Base-by-base conservation (phyloP, 2,113 vertebrate species). In the Grus americana region DNA sequence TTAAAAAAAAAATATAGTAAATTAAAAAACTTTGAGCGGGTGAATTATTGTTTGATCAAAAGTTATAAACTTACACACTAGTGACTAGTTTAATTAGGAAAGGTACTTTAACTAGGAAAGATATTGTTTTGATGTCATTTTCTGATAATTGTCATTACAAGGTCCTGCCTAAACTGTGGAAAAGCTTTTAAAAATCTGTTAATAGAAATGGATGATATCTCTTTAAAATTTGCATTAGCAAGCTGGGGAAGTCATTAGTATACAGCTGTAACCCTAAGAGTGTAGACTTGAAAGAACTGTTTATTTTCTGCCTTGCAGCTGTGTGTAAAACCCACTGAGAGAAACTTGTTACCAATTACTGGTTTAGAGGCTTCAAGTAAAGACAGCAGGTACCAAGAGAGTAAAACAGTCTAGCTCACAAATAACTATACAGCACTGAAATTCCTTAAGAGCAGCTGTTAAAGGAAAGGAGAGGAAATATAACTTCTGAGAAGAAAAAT, bases 271-370 rank as follows among this genome's bases (percentile, higher is more conserved):
- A 84, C 71, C 89, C 86, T 94, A 90, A 92, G 92, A 96, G 86
- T 67, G 71, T 78, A 88, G 86, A 91, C 92, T 97, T 97, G 91
- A 95, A 96, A 97, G 88, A 92, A 94, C 62, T 97, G 96, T 95
- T 97, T 96, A 96, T 96, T 97, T 97, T 96, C 91, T 97, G 83
- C 93, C 95, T 97, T 95, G 95, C 93, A 97, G 96, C 97, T 97
- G 95, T 93, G 92, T 97, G 93, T 95, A 95, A 97, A 96, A 95
- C 95, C 95, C 95, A 97, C 95, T 83, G 97, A 96, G 96, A 95
- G 84, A 96, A 93, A 96, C 95, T 96, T 96, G 94, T 96, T 97
- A 96, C 95, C 97, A 97, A 97, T 97, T 97, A 96, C 92, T 94
- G 66, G 80, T 97, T 96, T 97, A 96, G 94, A 96, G 67, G 67